Evolutionary conservation across 1,140 invertebrate species (phyloP).

Genomic region (Calliphora vicina): DNA sequence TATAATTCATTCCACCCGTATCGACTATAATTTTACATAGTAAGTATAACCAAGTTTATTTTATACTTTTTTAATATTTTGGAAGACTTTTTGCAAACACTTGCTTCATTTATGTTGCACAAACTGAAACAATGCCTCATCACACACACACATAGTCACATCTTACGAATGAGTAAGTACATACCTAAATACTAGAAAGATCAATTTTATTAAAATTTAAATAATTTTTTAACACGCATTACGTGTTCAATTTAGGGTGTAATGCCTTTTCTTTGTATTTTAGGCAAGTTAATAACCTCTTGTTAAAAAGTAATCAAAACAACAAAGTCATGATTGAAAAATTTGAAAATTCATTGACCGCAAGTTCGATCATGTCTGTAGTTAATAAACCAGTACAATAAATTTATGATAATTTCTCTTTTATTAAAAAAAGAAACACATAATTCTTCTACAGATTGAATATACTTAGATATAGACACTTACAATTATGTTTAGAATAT

Average conservation of each 20-base stretch:
- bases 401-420: neutral
- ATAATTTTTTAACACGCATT: conserved; percentile 3
- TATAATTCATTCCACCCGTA: too few relatives aligned
- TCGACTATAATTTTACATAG: too few relatives aligned
- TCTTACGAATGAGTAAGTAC: neutral
- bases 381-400: neutral
- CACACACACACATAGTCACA: neutral
- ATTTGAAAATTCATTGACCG: conserved; percentile 9
- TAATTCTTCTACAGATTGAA: too few relatives aligned
- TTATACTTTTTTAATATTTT: neutral
- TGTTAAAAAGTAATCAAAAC: neutral
- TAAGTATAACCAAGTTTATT: neutral
- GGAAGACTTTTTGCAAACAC: neutral
- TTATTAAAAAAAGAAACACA: too few relatives aligned
- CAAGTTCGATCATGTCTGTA: neutral
- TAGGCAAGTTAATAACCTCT: neutral
- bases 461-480: too few relatives aligned
- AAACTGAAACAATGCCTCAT: neutral
- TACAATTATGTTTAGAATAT: too few relatives aligned
- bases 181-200: neutral
- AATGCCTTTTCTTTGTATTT: neutral
- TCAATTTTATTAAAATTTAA: neutral
- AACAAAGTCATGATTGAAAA: neutral
- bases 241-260: neutral
- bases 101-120: neutral